Evolutionary conservation across 2,113 vertebrate species (phyloP), one percentile per base, ranked within the genome.

Genomic region (Leiothrix lutea): DNA sequence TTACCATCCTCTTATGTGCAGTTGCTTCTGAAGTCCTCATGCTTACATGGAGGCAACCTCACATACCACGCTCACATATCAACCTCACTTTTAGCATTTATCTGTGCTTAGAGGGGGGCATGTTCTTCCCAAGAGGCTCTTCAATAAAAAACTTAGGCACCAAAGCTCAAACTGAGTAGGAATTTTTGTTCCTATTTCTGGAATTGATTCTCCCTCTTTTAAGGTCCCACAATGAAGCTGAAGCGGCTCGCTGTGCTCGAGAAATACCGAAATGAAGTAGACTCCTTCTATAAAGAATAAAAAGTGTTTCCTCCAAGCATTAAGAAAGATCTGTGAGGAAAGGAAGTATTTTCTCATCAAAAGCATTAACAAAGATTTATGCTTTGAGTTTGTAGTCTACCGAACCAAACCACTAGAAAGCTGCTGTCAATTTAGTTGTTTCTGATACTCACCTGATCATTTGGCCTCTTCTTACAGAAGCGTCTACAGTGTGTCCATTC

Each of bases 201-300:
- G n/a, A 47, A 1, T 69, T 67, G 45, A 70, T 80, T 69, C 57
- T 88, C 44, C 54, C 57, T 91, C 74, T 67, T 96, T 98, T 56
- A 89, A 99, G 99, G 98, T 93, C 98, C 98, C 2, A 99, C 99
- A 14, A 99, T 99, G 98, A 99, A 99, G 95, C 90, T 99, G 85
- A 98, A 98, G 65, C 97, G 98, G 38, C 97, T 97, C 5, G 45
- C 92, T 1, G 98, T 99, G 65, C 95, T 98, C 14, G 96, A 98
- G 94, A 98, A 98, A 94, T 99, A 99, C 94, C 97, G 92, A 90
- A 89, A 94, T 21, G 95, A 98, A 95, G 97, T 98, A 8, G 97
- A 98, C 21, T 97, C 97, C 53, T 98, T 99, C 94, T 99, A 99
- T 92, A 90, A 82, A 70, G 95, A 95, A 31, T 96, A 96, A 83